Percentiles rank a stretch among this genome's conserved stretches.
phyloP scores from a whole-genome alignment of 53 echinoderm and acorn worm species.

The Echinometra lucunter region DNA sequence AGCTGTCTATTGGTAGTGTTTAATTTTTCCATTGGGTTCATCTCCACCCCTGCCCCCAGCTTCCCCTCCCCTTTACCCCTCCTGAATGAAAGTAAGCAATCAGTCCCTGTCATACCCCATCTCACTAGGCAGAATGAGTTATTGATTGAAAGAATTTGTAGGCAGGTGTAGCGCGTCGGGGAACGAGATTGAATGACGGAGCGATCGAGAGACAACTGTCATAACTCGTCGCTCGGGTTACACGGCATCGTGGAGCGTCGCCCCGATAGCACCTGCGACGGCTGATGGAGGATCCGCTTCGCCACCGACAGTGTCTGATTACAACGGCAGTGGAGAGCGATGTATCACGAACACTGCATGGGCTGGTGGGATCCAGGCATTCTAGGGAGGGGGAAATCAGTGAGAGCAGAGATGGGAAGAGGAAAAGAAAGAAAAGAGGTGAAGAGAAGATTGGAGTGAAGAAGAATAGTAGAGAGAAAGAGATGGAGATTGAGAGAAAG shows the following conservation, averaged over 20 bases:
- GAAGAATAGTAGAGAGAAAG: no score
- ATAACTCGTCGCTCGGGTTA: conserved; percentile 69
- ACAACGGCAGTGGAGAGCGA: conserved; percentile 37
- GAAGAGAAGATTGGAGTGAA: not conserved
- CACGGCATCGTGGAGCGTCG: conserved; percentile 68
- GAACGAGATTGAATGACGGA: conserved; percentile 68
- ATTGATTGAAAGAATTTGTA: conserved; percentile 74
- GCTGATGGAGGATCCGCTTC: conserved; percentile 70
- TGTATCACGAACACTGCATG: conserved; percentile 44
- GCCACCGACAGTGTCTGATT: conserved; percentile 68
- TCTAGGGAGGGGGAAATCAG: not conserved
- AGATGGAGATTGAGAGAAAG: no score
- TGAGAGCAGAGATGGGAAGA: not conserved
- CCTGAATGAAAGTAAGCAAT: conserved; percentile 46
- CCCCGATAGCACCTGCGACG: conserved; percentile 69
- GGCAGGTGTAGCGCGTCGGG: conserved; percentile 71
- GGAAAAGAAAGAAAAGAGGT: not conserved
- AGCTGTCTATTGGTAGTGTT: not conserved
- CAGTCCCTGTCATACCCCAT: conserved; percentile 46
- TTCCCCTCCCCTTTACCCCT: conserved; percentile 19
- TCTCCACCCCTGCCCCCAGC: not conserved
- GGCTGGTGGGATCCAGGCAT: conserved; percentile 36
- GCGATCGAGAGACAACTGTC: conserved; percentile 69
- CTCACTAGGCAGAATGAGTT: conserved; percentile 68
- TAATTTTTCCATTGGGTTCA: not conserved